These are phyloP conservation scores for Tipula vernalis DNA, from an alignment of 2,888 invertebrate genomes.

Conservation along the genomic window DNA sequence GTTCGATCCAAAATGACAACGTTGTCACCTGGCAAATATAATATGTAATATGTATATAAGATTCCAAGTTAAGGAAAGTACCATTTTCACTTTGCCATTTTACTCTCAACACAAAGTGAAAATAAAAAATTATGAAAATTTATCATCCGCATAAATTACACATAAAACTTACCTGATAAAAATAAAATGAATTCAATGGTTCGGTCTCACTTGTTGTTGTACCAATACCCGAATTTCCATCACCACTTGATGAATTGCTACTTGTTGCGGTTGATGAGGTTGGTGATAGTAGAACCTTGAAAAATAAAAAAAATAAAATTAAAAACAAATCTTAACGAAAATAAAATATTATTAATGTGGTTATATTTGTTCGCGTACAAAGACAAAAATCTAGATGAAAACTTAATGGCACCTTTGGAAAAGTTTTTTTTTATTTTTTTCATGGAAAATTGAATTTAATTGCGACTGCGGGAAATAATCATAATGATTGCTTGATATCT, in stretches of 20 bases:
- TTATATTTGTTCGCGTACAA: too few relatives aligned
- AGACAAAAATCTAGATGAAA: too few relatives aligned
- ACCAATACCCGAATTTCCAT: neutral
- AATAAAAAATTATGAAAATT: too few relatives aligned
- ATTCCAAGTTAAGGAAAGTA: too few relatives aligned
- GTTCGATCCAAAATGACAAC: neutral
- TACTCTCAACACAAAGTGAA: neutral
- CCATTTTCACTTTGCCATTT: neutral
- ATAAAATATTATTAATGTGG: too few relatives aligned
- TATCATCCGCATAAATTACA: neutral
- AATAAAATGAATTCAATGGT: conserved; percentile 5
- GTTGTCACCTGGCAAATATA: neutral
- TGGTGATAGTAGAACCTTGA: conserved; percentile 1
- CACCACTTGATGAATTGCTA: neutral
- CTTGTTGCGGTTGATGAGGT: neutral
- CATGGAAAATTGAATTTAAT: too few relatives aligned
- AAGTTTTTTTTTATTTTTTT: too few relatives aligned
- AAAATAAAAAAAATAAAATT: neutral
- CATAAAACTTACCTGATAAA: conserved; percentile 6
- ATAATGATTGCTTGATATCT: too few relatives aligned
- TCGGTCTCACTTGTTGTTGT: neutral
- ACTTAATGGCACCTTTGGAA: too few relatives aligned
- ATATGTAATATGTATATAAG: neutral
- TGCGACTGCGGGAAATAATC: too few relatives aligned
- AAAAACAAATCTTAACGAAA: neutral